These are phyloP conservation scores for Clanis bilineata DNA, from an alignment of 2,888 invertebrate genomes.

Conservation along the genomic window DNA sequence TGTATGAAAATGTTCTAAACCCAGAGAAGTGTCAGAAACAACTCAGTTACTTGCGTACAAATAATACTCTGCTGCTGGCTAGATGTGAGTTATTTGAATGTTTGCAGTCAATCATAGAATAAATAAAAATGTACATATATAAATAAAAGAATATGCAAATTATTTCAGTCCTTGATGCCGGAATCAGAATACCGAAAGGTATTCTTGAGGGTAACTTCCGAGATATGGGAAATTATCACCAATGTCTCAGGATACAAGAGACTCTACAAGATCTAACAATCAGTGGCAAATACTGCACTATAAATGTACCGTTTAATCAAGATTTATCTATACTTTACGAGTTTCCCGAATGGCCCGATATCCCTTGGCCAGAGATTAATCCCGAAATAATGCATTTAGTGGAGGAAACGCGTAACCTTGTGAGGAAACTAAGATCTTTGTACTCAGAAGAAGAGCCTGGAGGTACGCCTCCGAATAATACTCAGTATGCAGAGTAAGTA, in stretches of 20 bases:
- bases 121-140: no score
- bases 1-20: conserved; percentile 57
- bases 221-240: conserved; percentile 55
- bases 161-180: conserved; percentile 54
- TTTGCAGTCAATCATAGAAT: no score
- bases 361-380: conserved; percentile 26
- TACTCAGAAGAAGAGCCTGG: not conserved
- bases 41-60: conserved; percentile 40
- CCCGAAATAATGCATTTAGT: conserved; percentile 19
- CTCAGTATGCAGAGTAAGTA: no score
- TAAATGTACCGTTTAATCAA: conserved; percentile 46
- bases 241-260: conserved; percentile 50
- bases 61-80: conserved; percentile 39
- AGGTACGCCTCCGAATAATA: no score
- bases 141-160: no score
- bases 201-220: conserved; percentile 44
- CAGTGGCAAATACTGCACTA: conserved; percentile 61
- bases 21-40: conserved; percentile 53
- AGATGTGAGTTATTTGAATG: conserved; percentile 60
- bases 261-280: conserved; percentile 39
- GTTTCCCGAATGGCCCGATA: conserved; percentile 32
- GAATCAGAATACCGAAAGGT: conserved; percentile 53
- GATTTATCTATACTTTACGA: conserved; percentile 30
- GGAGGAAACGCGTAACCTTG: conserved; percentile 16
- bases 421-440: not conserved